Evolutionary conservation across 2,113 vertebrate species (phyloP).

Genomic region (Rhea americana): DNA sequence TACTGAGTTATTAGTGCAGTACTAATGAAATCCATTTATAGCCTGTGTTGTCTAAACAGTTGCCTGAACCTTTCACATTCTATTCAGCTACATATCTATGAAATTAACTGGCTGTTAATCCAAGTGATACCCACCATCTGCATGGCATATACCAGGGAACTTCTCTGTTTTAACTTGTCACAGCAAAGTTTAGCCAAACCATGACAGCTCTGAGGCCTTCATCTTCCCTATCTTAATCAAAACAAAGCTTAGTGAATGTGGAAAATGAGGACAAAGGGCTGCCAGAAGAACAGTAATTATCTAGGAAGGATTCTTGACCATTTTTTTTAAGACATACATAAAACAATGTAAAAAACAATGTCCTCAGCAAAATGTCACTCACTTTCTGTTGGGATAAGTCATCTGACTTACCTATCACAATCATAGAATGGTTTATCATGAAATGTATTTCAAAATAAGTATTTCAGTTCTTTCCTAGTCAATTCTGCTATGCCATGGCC

Average conservation of each 20-base stretch:
- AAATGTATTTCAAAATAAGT: background rate
- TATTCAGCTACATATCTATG: background rate
- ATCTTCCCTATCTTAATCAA: background rate
- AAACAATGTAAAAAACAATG: background rate
- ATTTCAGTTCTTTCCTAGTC: background rate
- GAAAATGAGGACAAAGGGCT: background rate
- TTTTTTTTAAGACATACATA: background rate
- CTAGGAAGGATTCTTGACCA: background rate
- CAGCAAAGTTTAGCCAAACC: background rate
- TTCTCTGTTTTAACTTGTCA: background rate
- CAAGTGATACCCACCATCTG: background rate
- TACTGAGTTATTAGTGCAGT: constrained; percentile 1
- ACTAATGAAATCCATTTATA: constrained; percentile 32
- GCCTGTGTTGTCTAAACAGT: background rate
- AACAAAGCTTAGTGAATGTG: background rate
- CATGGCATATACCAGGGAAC: background rate
- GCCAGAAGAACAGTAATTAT: accelerated
- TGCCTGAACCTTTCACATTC: background rate
- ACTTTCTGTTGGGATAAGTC: background rate
- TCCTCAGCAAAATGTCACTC: background rate
- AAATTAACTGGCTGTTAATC: background rate
- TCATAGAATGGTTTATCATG: background rate
- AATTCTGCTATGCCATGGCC: background rate
- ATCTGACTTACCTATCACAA: background rate
- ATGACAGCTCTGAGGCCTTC: background rate